Percentiles rank a stretch among this genome's conserved stretches.
phyloP scores from a whole-genome alignment of 2,888 invertebrate species.

The Formica aserva region DNA sequence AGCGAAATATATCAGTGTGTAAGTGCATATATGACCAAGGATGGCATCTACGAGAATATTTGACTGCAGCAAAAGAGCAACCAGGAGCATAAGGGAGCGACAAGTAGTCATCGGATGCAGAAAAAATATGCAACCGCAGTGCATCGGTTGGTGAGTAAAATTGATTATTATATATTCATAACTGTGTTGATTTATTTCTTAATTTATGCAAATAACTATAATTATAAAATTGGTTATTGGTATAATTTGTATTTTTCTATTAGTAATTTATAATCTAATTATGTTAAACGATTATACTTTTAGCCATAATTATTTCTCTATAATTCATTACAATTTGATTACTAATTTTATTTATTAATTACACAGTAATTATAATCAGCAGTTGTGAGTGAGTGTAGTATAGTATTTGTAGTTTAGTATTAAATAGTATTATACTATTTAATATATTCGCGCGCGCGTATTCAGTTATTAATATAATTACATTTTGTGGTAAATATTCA shows the following conservation, averaged over 20 bases:
- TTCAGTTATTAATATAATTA: no score
- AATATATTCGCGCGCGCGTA: no score
- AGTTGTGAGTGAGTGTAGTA: background rate
- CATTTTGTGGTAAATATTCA: no score
- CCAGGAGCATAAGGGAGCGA: background rate
- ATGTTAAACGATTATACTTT: background rate
- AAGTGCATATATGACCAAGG: background rate
- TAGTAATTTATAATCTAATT: background rate
- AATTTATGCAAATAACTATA: background rate
- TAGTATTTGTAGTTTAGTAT: no score
- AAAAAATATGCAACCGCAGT: background rate
- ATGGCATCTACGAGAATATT: background rate
- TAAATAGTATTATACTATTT: no score
- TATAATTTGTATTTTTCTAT: background rate
- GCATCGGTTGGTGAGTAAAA: background rate
- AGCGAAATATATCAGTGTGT: background rate
- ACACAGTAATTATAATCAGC: background rate
- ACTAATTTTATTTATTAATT: background rate
- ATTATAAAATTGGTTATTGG: background rate
- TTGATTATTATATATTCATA: background rate
- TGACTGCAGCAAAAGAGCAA: background rate
- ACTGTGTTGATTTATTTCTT: background rate
- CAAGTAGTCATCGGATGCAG: no score
- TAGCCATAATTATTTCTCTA: background rate
- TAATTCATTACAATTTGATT: background rate